phyloP scores from a whole-genome alignment of 2,113 vertebrate species.

The Myocastor coypus region DNA sequence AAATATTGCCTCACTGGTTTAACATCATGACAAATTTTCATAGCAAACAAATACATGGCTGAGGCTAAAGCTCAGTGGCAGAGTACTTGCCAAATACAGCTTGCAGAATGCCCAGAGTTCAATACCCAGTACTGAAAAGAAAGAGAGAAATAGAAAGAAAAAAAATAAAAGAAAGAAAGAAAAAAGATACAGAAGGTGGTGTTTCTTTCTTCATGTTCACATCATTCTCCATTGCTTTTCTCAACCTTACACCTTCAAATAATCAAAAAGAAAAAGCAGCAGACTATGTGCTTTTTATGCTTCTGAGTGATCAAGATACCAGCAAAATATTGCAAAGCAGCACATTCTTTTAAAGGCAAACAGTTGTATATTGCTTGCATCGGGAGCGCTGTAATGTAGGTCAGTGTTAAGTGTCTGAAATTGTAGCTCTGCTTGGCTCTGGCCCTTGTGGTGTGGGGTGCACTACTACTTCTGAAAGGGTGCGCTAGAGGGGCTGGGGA shows the following conservation, averaged over 20 bases:
- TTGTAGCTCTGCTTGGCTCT: conserved; percentile 53
- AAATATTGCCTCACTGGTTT: background rate
- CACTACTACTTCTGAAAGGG: conserved; percentile 18
- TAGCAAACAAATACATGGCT: conserved; percentile 13
- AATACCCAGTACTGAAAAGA: background rate
- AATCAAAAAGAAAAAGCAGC: conserved; percentile 35
- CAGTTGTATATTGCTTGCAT: conserved; percentile 35
- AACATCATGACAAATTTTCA: conserved; percentile 8
- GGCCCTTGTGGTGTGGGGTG: background rate
- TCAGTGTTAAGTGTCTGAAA: conserved; percentile 80
- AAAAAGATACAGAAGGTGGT: background rate
- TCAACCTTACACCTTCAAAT: background rate
- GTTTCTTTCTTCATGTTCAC: background rate
- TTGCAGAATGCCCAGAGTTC: background rate
- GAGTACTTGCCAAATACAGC: background rate
- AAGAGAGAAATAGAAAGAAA: background rate
- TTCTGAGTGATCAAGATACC: background rate
- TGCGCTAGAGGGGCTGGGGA: conserved; percentile 42
- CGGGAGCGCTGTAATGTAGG: conserved; percentile 65
- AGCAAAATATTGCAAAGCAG: conserved; percentile 53
- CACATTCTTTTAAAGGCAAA: conserved; percentile 58
- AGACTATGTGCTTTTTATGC: background rate
- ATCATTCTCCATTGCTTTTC: background rate
- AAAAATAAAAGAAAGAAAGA: background rate
- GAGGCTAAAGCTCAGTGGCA: background rate